Evolutionary conservation across 2,888 invertebrate genomes (phyloP), one percentile per base, ranked within the genome.

Genomic region (Neoaliturus tenellus): DNA sequence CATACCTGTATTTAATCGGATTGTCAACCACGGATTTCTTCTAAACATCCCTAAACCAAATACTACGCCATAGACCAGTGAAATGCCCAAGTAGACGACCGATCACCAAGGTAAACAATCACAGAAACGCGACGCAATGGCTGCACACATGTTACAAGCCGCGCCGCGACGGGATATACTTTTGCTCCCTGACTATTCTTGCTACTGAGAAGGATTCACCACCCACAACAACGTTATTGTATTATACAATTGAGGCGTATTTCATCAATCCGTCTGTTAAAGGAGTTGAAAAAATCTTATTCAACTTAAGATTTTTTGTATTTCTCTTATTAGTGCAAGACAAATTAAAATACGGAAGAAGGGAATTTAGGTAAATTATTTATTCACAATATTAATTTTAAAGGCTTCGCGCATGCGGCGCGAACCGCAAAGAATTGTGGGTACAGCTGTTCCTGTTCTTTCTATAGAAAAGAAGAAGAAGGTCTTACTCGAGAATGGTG

Each of bases 381-480:
- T 44, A 23, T 75, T 44, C n/a, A 23, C 28, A 48, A 75, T 75
- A 75, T 48, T 48, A 75, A 48, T 75, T 75, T 75, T 28, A 75
- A 75, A 75, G 48, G 0, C 48, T 44, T 14, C 75, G 75, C 75
- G 75, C 75, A 75, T 75, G 75, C 75, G 71, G 23, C 41, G 41
- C 41, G 48, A 23, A 20, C 39, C 71, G 75, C 44, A 25, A 17
- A 25, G 75, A 23, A 75, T 75, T 75, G 75, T 71, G 71, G 71
- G 71, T 71, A 71, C 75, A 75, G 75, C 75, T 75, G 48, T 48
- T 44, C 48, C 41, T 12, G 5, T 3, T 58, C 6, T 20, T 5
- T 3, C 25, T 58, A 2, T 23, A 23, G 44, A 20, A 23, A 14
- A 28, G 75, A 44, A 23, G 75, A 75, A 75, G 25, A 75, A 69